A percentile compares a stretch with the other conserved stretches of the same genome.
phyloP scores from a whole-genome alignment of 2,888 invertebrate species.

The Microplitis deprimator region DNA sequence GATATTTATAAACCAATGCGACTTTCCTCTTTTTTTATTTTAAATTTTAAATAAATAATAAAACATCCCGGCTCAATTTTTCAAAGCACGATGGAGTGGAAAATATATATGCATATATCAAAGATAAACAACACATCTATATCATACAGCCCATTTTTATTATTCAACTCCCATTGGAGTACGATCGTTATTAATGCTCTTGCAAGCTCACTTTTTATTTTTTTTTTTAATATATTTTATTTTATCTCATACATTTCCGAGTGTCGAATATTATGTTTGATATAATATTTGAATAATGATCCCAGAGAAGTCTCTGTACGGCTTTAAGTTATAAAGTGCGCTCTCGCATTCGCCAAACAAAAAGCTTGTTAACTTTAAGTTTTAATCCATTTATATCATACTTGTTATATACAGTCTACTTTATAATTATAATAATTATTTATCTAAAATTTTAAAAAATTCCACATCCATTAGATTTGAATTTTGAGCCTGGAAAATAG shows the following conservation, averaged over 20 bases:
- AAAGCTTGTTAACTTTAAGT: too few relatives aligned
- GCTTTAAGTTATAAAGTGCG: neutral
- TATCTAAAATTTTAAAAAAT: neutral
- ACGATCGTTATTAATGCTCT: conserved; percentile 18
- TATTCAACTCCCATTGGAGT: neutral
- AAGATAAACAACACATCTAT: neutral
- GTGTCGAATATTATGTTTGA: conserved; percentile 11
- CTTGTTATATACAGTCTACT: too few relatives aligned
- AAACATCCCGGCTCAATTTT: conserved; percentile 42
- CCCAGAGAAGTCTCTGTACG: neutral
- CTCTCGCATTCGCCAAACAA: neutral
- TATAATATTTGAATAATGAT: conserved; percentile 16
- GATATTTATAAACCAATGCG: conserved; percentile 13
- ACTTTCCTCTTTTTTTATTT: conserved; percentile 46
- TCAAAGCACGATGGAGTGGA: conserved; percentile 58
- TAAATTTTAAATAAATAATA: neutral
- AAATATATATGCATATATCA: neutral
- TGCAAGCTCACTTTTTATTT: conserved; percentile 9
- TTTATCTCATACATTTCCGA: neutral
- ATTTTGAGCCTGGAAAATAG: conserved; percentile 54
- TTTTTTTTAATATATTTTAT: conserved; percentile 24
- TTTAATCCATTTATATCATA: too few relatives aligned
- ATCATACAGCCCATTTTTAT: neutral
- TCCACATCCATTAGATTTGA: conserved; percentile 56
- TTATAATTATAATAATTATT: too few relatives aligned